Percentiles rank a stretch among this genome's conserved stretches.
Conservation (phyloP, 1,140 invertebrate genomes). For the Drosophila pandora region DNA sequence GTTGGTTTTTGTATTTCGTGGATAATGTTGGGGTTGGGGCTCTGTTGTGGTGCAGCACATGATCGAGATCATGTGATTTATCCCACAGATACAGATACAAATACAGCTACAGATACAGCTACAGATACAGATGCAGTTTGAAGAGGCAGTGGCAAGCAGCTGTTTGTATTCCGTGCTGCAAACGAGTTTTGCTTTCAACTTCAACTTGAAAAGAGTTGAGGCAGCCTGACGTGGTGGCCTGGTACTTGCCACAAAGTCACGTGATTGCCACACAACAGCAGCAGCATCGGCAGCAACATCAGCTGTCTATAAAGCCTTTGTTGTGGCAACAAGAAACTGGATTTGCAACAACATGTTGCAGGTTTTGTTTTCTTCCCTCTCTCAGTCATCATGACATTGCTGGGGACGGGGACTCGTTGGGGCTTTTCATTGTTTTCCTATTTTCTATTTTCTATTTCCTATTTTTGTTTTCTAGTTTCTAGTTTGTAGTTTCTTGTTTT, state of each 20-base stretch:
- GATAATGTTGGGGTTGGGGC: constrained; percentile 22
- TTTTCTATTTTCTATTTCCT: neutral
- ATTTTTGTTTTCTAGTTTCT: too few species aligned
- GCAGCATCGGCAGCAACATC: constrained; percentile 21
- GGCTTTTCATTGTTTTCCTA: neutral
- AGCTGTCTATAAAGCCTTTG: constrained; percentile 30
- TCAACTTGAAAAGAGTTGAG: constrained; percentile 6
- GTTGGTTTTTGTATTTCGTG: neutral
- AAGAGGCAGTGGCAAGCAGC: constrained; percentile 26
- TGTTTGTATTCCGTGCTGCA: constrained; percentile 30
- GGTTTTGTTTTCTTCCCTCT: neutral
- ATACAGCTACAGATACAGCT: constrained; percentile 8
- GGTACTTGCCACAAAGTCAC: constrained; percentile 70
- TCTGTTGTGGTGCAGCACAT: constrained; percentile 46
- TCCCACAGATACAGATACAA: constrained; percentile 11
- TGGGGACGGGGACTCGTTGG: neutral
- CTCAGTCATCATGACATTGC: neutral
- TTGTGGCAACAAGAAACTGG: constrained; percentile 11
- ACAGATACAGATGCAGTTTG: constrained; percentile 6
- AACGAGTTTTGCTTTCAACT: constrained; percentile 47
- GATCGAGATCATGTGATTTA: constrained; percentile 77
- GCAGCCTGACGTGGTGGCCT: constrained; percentile 1
- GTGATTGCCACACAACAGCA: constrained; percentile 43
- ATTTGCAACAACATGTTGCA: neutral
- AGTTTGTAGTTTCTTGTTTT: neutral